These are phyloP conservation scores for Trogon surrucura DNA, from an alignment of 2,113 vertebrate species.

Conservation along the genomic window DNA sequence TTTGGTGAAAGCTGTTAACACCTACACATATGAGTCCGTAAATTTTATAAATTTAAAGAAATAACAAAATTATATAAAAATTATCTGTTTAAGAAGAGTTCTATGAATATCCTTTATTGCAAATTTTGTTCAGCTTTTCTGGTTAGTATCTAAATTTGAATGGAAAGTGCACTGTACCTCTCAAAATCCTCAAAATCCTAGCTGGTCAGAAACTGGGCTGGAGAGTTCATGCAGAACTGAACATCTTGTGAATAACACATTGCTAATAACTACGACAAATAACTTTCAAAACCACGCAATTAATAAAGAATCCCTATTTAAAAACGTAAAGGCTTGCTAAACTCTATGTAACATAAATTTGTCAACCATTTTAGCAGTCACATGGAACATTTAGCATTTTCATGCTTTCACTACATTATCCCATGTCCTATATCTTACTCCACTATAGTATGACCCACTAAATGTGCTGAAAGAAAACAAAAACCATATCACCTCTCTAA, in stretches of 20 bases:
- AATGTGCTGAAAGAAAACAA: neutral
- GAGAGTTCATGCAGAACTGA: neutral
- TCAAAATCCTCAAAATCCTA: neutral
- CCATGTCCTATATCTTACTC: neutral
- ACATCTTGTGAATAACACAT: neutral
- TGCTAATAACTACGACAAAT: neutral
- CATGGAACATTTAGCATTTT: neutral
- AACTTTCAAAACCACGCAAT: neutral
- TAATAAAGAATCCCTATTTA: neutral
- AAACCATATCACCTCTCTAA: neutral
- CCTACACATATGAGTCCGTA: neutral
- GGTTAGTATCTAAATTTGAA: neutral
- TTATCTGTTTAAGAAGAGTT: neutral
- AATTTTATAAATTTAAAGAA: neutral
- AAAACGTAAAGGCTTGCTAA: neutral
- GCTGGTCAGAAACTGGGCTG: neutral
- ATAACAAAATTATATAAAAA: neutral
- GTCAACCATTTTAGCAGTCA: neutral
- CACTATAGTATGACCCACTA: neutral
- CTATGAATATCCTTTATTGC: neutral
- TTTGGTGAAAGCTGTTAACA: neutral
- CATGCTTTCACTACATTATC: neutral
- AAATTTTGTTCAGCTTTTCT: neutral
- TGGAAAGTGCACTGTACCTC: neutral
- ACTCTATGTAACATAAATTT: neutral